phyloP scores from a whole-genome alignment of 2,888 invertebrate species.

The Gandaritis pyraliata region DNA sequence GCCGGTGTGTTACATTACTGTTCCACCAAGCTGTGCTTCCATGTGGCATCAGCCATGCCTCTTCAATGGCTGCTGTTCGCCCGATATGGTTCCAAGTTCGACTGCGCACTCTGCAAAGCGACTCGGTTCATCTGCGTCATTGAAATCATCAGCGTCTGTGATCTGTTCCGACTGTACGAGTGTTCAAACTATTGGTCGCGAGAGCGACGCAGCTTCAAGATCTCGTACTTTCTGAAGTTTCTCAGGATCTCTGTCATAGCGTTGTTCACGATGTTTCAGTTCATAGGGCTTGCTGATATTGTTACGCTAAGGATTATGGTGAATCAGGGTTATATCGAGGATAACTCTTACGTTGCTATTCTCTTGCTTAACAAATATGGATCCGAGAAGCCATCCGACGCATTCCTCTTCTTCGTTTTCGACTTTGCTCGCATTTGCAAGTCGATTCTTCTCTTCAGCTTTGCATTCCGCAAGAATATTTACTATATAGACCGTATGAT shows the following conservation, averaged over 20 bases:
- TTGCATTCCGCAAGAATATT: constrained; percentile 28
- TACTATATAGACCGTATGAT: constrained; percentile 44
- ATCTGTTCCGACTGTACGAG: constrained; percentile 45
- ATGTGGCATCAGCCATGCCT: constrained; percentile 49
- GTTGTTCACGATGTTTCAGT: constrained; percentile 44
- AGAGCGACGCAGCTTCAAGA: constrained; percentile 30
- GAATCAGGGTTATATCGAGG: constrained; percentile 15
- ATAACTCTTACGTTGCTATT: constrained; percentile 17
- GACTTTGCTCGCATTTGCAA: constrained; percentile 48
- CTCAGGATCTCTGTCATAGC: constrained; percentile 46
- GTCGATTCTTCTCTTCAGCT: constrained; percentile 49
- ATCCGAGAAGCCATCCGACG: neutral
- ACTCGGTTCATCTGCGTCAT: constrained; percentile 43
- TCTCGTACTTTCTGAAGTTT: constrained; percentile 40
- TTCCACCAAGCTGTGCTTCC: constrained; percentile 49
- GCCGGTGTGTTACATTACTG: constrained; percentile 44
- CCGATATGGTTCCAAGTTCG: constrained; percentile 43
- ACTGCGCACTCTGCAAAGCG: constrained; percentile 43
- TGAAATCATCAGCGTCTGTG: constrained; percentile 41
- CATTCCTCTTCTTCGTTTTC: constrained; percentile 28
- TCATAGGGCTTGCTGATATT: constrained; percentile 41
- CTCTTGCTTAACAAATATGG: constrained; percentile 29
- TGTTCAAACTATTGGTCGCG: constrained; percentile 40
- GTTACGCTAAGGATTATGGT: constrained; percentile 39
- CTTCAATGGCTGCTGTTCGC: constrained; percentile 46